Evolutionary conservation across 23 tunicate species (phyloP).

Genomic region (Oikopleura albicans): DNA sequence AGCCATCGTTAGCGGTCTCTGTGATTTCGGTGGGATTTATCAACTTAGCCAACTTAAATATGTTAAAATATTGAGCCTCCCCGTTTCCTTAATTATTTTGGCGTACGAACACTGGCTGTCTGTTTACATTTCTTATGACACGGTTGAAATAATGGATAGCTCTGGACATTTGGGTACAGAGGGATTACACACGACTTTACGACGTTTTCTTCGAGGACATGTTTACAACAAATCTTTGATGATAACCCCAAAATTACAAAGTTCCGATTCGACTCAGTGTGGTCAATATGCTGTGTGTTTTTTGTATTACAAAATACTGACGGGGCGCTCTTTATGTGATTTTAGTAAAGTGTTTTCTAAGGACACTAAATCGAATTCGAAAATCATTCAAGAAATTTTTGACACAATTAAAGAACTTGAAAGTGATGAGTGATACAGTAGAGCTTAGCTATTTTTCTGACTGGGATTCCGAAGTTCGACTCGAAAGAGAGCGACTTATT

Average conservation of each 20-base stretch:
- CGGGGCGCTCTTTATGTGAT: neutral
- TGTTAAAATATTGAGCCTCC: neutral
- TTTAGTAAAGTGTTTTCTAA: neutral
- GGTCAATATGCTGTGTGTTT: neutral
- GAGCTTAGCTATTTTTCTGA: too few relatives aligned
- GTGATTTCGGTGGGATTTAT: neutral
- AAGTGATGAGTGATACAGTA: neutral
- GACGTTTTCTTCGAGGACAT: neutral
- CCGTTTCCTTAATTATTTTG: neutral
- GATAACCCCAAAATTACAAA: neutral
- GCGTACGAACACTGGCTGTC: neutral
- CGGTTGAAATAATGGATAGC: neutral
- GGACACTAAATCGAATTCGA: neutral
- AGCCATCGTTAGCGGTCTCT: neutral
- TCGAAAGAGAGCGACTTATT: too few relatives aligned
- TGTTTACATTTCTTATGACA: neutral
- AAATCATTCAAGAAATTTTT: neutral
- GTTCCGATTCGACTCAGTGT: neutral
- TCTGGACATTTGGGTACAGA: neutral
- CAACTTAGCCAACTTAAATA: neutral
- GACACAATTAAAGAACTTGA: neutral
- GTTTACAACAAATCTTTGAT: neutral
- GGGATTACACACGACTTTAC: neutral
- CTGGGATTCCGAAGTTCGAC: neutral
- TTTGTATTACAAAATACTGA: neutral